Evolutionary conservation across 2,113 vertebrate species (phyloP), one percentile per base, ranked within the genome.

Genomic region (Oryzias melastigma): DNA sequence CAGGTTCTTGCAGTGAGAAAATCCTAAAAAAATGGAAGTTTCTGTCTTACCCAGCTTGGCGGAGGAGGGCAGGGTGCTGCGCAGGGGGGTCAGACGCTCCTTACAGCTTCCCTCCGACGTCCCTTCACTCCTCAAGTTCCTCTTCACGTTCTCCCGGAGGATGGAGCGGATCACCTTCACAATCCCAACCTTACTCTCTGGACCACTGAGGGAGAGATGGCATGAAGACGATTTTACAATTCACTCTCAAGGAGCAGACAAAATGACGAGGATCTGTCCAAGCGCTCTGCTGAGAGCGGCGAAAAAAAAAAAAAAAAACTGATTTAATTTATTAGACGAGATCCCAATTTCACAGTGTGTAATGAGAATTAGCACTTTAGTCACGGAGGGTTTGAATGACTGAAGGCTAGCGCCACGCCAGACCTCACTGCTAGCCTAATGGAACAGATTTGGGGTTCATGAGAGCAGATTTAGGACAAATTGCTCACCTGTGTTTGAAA

Each of bases 121-220:
- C 0, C 88, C 81, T 15, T 95, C 94, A 24, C 87, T 90, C 85
- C 88, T 94, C 77, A 77, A 75, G 80, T 93, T 92, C 55, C 94
- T 94, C 76, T 94, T 90, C 85, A 94, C 90, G 65, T 96, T 98
- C 69, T 98, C 96, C 78, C 97, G 73, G 84, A 99, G 90, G 70
- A 98, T 92, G 5, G 95, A 93, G 62, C 97, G 97, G 51, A 99
- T 95, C 83, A 94, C 94, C 89, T 96, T 98, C 65, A 99, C 91
- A 0, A 93, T 91, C 79, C 65, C 95, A 60, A 94, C 93, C 88
- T 98, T 99, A 90, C 91, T 93, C 74, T 98, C 96, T 0, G 90
- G 92, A 75, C 93, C 92, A 50, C 97, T 99, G 87, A 69, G 57
- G 22, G 52, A 73, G 50, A 45, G 7, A 19, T 2, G 19, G 44